Base-by-base conservation (phyloP, 2,888 invertebrate genomes). In the Acheta domesticus region DNA sequence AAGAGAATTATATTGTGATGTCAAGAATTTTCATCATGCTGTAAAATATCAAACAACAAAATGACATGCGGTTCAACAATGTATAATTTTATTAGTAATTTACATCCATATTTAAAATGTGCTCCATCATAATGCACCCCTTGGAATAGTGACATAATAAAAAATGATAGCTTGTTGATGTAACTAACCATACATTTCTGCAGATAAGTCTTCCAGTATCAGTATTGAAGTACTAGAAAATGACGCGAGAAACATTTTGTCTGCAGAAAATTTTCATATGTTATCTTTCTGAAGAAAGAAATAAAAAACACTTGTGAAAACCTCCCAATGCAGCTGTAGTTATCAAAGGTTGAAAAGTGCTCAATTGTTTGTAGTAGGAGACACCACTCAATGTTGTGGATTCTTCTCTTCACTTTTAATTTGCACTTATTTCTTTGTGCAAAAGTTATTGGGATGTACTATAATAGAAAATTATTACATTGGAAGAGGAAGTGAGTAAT, bases 141-240 rank as follows among this genome's bases (percentile, higher is more conserved):
- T 36, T 62, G 62, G 16, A 19, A 62, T 62, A 62, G 62, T 8
- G 14, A 62, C 62, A 14, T 62, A 16, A 62, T 62, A 62, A 62
- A 62, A 62, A 62, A 62, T n/a, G n/a, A 62, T 62, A 62, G 62
- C 62, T 62, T 62, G 62, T n/a, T 62, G 62, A 62, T 62, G 62
- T 62, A 62, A 62, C 14, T 19, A 62, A 62, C n/a, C 62, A 62
- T 19, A 62, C 62, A 62, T 62, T 62, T 62, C n/a, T 62, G 62
- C n/a, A 11, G 62, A 62, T 62, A 62, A 62, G 62, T 62, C 62
- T 62, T 62, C 62, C 62, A 62, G n/a, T 62, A 62, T 62, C 62
- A 62, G 62, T 62, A 62, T 62, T 62, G 62, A 62, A 62, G n/a
- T 36, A 62, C 14, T 62, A 62, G 62, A 62, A 62, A 12, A 62